Percentiles rank a stretch among this genome's conserved stretches.
These are phyloP conservation scores for Plebejus melissa DNA, from an alignment of 2,888 invertebrate genomes.

Conservation along the genomic window DNA sequence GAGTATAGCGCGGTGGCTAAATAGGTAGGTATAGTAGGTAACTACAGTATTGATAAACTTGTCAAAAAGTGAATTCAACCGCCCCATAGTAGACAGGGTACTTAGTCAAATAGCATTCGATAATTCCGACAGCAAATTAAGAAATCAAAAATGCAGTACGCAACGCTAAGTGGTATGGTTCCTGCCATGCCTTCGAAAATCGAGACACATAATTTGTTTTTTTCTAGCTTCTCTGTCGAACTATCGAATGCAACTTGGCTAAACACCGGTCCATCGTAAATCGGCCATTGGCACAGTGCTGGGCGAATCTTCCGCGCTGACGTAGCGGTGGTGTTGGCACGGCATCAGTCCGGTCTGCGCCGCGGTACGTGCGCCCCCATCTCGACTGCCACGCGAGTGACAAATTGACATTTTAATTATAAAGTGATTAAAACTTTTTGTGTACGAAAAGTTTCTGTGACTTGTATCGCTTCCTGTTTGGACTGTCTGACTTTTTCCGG, in stretches of 20 bases:
- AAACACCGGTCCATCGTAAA: constrained; percentile 6
- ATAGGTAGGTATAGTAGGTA: not conserved
- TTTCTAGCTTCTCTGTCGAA: no score
- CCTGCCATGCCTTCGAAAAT: no score
- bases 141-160: no score
- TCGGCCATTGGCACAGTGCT: constrained; percentile 36
- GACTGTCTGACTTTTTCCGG: not conserved
- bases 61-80: not conserved
- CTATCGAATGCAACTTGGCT: no score
- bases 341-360: constrained; percentile 58
- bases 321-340: constrained; percentile 47
- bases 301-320: constrained; percentile 51
- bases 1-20: not conserved
- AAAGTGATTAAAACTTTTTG: constrained; percentile 29
- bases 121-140: not conserved
- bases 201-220: no score
- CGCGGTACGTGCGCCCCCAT: constrained; percentile 60
- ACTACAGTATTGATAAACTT: not conserved
- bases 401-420: constrained; percentile 49
- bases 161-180: no score
- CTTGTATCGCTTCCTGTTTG: constrained; percentile 14
- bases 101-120: not conserved
- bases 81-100: not conserved
- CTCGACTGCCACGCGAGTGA: constrained; percentile 62
- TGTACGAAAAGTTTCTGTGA: constrained; percentile 40